phyloP scores from a whole-genome alignment of 2,888 invertebrate genomes.

The Troides helena region DNA sequence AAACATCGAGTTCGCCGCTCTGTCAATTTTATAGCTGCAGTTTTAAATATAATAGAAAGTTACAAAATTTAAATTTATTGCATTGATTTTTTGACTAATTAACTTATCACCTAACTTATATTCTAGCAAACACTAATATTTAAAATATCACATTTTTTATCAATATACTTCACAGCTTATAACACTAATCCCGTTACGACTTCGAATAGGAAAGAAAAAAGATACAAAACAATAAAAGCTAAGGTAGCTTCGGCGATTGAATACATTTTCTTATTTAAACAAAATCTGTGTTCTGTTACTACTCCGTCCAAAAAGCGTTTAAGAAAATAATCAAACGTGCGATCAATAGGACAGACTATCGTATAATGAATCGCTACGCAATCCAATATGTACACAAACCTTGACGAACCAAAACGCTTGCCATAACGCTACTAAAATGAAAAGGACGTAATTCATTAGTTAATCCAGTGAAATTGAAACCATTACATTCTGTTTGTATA shows the following conservation, averaged over 20 bases:
- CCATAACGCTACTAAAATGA: slow-evolving; percentile 13
- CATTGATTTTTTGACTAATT: slow-evolving; percentile 66
- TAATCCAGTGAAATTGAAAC: background rate
- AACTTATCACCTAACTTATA: slow-evolving; percentile 52
- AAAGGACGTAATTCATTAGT: background rate
- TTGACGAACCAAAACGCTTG: slow-evolving; percentile 21
- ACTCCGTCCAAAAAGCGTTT: slow-evolving; percentile 24
- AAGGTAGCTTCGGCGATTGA: slow-evolving; percentile 73
- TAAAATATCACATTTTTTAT: slow-evolving; percentile 68
- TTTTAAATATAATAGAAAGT: slow-evolving; percentile 8
- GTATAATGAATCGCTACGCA: slow-evolving; percentile 50
- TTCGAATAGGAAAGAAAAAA: slow-evolving; percentile 73
- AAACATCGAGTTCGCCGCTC: slow-evolving; percentile 14
- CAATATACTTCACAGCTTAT: slow-evolving; percentile 44
- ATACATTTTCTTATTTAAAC: slow-evolving; percentile 60
- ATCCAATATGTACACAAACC: slow-evolving; percentile 29
- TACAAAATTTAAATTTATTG: slow-evolving; percentile 44
- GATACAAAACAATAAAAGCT: slow-evolving; percentile 69
- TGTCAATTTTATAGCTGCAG: slow-evolving; percentile 14
- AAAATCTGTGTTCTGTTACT: slow-evolving; percentile 40
- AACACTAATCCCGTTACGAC: slow-evolving; percentile 70
- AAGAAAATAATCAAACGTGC: slow-evolving; percentile 45
- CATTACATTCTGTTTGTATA: slow-evolving; percentile 27
- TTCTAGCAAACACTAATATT: slow-evolving; percentile 37
- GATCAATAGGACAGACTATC: slow-evolving; percentile 53